Evolutionary conservation across 2,888 invertebrate species (phyloP).

Genomic region (Mythimna albipuncta): DNA sequence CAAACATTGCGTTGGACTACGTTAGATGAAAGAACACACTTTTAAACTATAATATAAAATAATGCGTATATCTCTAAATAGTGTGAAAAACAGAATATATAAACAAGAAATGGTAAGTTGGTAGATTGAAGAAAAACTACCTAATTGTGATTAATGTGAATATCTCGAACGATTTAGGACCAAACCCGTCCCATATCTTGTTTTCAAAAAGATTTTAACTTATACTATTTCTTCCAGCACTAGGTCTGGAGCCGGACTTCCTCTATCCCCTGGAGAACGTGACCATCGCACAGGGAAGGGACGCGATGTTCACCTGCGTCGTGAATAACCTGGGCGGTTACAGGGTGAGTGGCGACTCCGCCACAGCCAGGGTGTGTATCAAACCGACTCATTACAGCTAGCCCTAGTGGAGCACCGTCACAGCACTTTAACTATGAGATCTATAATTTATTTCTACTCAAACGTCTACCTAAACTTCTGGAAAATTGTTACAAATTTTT

Average conservation of each 20-base stretch:
- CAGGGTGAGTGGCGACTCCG: slow-evolving; percentile 97
- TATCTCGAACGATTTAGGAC: no score
- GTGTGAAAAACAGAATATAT: no score
- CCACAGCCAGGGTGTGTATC: slow-evolving; percentile 96
- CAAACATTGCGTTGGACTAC: no score
- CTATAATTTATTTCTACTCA: slow-evolving; percentile 76
- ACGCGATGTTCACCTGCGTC: slow-evolving; percentile 96
- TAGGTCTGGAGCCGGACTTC: slow-evolving; percentile 95
- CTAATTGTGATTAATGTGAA: no score
- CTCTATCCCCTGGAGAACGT: slow-evolving; percentile 95
- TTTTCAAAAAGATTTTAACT: background rate
- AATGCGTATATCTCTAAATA: no score
- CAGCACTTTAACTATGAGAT: slow-evolving; percentile 84
- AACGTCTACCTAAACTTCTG: background rate
- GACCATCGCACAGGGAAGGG: slow-evolving; percentile 95
- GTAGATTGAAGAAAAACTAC: no score
- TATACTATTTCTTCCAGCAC: slow-evolving; percentile 88
- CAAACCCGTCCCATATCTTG: background rate
- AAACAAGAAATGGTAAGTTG: no score
- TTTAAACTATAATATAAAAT: no score
- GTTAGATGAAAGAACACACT: no score
- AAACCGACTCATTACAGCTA: slow-evolving; percentile 87
- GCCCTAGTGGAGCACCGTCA: slow-evolving; percentile 87
- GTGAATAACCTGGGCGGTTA: slow-evolving; percentile 96
- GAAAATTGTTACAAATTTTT: background rate